Base-by-base conservation (phyloP, 2,797 vertebrate genomes). In the Simalia tracyae region DNA sequence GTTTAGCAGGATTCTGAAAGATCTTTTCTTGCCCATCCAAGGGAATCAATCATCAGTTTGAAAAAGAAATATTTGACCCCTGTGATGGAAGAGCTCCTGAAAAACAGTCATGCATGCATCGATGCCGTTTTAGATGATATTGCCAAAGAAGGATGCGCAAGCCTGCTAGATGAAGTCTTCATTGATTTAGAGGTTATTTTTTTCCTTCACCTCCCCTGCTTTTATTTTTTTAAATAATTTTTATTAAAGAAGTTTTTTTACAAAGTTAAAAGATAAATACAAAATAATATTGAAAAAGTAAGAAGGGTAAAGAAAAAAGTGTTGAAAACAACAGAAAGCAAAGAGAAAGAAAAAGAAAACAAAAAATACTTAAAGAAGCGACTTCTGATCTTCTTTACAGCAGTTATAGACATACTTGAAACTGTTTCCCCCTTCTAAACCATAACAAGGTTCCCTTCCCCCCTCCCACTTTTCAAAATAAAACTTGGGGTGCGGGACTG, bases 121-220 rank as follows among this genome's bases (percentile, higher is more conserved):
- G 98, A 98, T 91, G 97, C 97, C 89, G 98, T 98, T 5, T 97
- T 99, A 90, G 98, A 98, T 0, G 96, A 98, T 89, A 99, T 99
- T 94, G 99, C 98, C 50, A 98, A 98, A 95, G 98, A 99, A 61
- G 99, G 99, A 84, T 99, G 99, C 68, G 97, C 98, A 97, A 99
- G 98, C 95, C 97, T 99, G 28, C 93, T 99, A 91, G 99, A 99
- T 91, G 99, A 99, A 96, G 99, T 99, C 93, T 99, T 99, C 96
- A 97, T 99, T 46, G 99, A 99, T 96, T 97, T 99, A 84, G 99
- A 99, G 97, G 99, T 99, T 96, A 95, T 76, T 90, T 59, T 14
- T 92, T 86, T 86, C 59, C 60, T 63, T 87, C 6, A 64, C 19
- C 60, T 12, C 31, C 1, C 26, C 36, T 4, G 42, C 31, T 81